Base-by-base conservation (phyloP, 37 sponge, comb jelly and placozoan genomes). In the Oopsacas minuta region DNA sequence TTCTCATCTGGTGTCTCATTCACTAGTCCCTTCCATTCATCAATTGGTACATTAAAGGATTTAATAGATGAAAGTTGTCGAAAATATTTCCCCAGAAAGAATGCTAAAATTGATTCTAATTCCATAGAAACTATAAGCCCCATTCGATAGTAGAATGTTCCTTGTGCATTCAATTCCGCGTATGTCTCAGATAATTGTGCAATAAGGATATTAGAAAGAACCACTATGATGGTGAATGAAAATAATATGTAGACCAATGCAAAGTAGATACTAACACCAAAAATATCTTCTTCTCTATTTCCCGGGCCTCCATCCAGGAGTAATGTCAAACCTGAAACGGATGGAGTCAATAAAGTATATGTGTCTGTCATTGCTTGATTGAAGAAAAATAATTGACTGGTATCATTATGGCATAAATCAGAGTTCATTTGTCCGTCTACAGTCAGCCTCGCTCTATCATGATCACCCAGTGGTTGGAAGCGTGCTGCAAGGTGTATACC, bases 121-220 rank as follows among this genome's bases (percentile, higher is more conserved):
- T 61, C 75, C 75, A 61, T 61, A 25, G 17, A 32, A 12, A 61
- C 75, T 61, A 61, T n/a, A 3, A 61, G 30, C 28, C 75, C 75
- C 75, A 61, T 61, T 10, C 75, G 75, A 61, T 61, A 61, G 75
- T 61, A 61, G 75, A 61, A 61, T 3, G 75, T 61, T 3, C 75
- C 75, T n/a, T 61, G 75, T 20, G 75, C 75, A 61, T 34, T 61
- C 30, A 61, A 61, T 12, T 25, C 28, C 3, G 75, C 75, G 30
- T 61, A 61, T 61, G 75, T 61, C 75, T 61, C 75, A 32, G 75
- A 61, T 32, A 61, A 34, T 34, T 61, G 75, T 3, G 75, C 75
- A 12, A 61, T 61, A 7, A 61, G 22, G 22, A 61, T 61, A 34
- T 61, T 61, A 3, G 75, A 61, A 3, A 61, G 22, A 61, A 61